phyloP scores from a whole-genome alignment of 2,113 vertebrate species.

The Raja brachyura region DNA sequence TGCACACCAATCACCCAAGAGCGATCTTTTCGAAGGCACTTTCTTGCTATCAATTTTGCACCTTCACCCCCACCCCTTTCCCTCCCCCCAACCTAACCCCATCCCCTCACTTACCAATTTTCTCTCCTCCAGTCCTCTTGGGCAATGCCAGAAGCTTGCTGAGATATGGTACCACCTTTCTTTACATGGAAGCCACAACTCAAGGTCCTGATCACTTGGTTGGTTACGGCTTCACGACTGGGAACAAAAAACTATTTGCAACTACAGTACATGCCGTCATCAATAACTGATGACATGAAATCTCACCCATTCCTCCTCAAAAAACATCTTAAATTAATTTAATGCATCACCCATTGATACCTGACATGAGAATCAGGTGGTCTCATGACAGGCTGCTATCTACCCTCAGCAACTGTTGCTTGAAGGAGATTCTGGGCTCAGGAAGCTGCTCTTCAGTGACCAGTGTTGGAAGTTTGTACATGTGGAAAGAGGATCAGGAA shows the following conservation, averaged over 20 bases:
- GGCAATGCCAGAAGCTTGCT: background rate
- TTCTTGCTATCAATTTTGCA: conserved; percentile 1
- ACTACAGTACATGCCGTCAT: background rate
- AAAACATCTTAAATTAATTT: background rate
- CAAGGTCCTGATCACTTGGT: background rate
- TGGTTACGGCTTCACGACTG: background rate
- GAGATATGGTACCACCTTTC: background rate
- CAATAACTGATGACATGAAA: background rate
- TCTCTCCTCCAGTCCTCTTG: background rate
- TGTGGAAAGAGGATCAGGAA: background rate
- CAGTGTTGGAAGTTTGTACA: background rate
- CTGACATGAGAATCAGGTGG: background rate
- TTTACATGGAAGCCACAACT: background rate
- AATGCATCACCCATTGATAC: background rate
- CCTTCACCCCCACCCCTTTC: background rate
- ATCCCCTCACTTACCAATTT: background rate
- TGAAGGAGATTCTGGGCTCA: background rate
- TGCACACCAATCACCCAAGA: background rate
- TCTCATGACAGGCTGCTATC: background rate
- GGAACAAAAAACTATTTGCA: background rate
- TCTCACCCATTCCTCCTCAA: background rate
- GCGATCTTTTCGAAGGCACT: conserved; percentile 24
- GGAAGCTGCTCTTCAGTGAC: background rate
- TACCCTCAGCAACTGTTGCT: background rate
- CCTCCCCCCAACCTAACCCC: background rate